Evolutionary conservation across 2,888 invertebrate genomes (phyloP).

Genomic region (Amitus sp.): DNA sequence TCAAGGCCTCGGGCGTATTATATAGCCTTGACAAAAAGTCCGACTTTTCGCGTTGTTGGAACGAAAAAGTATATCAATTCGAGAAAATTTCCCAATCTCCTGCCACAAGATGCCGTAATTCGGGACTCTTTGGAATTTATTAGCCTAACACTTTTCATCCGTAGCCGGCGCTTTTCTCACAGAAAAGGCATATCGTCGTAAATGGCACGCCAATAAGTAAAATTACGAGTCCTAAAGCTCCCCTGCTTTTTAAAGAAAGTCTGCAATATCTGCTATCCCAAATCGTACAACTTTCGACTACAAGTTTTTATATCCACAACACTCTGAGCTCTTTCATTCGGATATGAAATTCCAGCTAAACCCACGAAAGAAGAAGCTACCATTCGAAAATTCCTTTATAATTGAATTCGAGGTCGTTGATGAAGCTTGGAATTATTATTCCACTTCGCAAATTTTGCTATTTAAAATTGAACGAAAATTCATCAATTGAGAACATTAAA

Average conservation of each 20-base stretch:
- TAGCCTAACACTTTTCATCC: neutral
- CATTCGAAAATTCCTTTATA: neutral
- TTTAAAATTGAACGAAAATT: too few relatives aligned
- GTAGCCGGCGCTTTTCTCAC: neutral
- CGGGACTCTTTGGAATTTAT: neutral
- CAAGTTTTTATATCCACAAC: conserved; percentile 7
- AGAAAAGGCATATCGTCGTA: neutral
- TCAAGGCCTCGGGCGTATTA: neutral
- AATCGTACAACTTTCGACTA: conserved; percentile 4
- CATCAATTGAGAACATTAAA: too few relatives aligned
- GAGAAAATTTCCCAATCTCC: too few relatives aligned
- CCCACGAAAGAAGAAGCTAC: neutral
- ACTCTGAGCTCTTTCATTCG: conserved; percentile 4
- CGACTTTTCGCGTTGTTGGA: neutral
- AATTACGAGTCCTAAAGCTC: neutral
- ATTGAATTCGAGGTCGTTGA: neutral
- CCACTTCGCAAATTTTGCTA: too few relatives aligned
- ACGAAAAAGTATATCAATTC: neutral
- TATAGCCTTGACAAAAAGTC: neutral
- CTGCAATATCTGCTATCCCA: conserved; percentile 1
- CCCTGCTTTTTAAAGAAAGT: conserved; percentile 3
- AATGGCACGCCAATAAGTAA: conserved; percentile 5
- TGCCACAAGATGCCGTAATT: too few relatives aligned
- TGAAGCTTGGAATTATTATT: neutral
- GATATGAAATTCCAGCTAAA: conserved; percentile 3